phyloP scores from a whole-genome alignment of 2,888 invertebrate species.

The Marasmarcha lunaedactyla region DNA sequence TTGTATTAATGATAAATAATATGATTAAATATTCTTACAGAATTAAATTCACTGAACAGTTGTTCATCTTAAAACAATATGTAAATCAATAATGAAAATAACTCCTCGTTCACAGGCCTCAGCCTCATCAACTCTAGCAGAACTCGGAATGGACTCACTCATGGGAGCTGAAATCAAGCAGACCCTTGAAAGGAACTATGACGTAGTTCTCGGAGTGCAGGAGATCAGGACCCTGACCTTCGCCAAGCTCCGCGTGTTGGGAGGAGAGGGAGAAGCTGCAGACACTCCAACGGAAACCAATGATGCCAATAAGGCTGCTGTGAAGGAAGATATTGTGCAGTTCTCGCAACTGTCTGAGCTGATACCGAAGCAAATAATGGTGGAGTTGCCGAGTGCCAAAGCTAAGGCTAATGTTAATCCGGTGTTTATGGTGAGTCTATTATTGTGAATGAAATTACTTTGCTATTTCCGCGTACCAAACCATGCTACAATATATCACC shows the following conservation, averaged over 20 bases:
- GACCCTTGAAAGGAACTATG: constrained; percentile 91
- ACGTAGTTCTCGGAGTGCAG: constrained; percentile 89
- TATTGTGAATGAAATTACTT: not conserved
- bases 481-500: too few species aligned
- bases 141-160: constrained; percentile 97
- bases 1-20: too few species aligned
- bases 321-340: constrained; percentile 15
- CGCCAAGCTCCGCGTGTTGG: constrained; percentile 65
- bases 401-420: constrained; percentile 47
- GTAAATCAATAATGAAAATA: too few species aligned
- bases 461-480: not conserved
- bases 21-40: too few species aligned
- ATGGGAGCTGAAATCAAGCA: constrained; percentile 99
- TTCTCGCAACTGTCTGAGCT: constrained; percentile 40
- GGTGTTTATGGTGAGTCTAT: constrained; percentile 68
- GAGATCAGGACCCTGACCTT: constrained; percentile 91
- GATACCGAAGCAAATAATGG: constrained; percentile 79
- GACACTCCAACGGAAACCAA: constrained; percentile 16
- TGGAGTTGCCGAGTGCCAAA: constrained; percentile 74
- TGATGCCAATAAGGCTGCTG: constrained; percentile 9
- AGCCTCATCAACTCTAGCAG: constrained; percentile 83
- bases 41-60: too few species aligned
- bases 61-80: too few species aligned
- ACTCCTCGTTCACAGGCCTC: constrained; percentile 70
- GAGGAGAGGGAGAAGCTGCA: constrained; percentile 58